These are phyloP conservation scores for Dusona sp. DNA, from an alignment of 2,888 invertebrate species.

Conservation along the genomic window DNA sequence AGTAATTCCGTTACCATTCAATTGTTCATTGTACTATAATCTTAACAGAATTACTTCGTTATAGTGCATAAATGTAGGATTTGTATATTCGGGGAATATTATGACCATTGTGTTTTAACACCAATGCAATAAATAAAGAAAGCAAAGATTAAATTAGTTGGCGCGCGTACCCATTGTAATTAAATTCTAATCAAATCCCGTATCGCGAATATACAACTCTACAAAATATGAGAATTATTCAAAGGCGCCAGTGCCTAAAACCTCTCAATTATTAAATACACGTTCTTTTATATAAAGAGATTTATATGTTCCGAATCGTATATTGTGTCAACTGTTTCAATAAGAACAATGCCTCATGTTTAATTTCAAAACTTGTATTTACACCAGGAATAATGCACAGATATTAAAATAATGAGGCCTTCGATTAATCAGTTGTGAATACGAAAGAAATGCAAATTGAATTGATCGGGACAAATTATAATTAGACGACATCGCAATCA, in stretches of 20 bases:
- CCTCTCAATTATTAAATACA: not conserved
- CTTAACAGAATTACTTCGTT: not conserved
- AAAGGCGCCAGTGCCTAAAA: not conserved
- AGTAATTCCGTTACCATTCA: slow-evolving; percentile 24
- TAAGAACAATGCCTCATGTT: not conserved
- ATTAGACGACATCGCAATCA: not conserved
- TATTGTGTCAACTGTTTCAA: not conserved
- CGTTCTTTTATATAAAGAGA: not conserved
- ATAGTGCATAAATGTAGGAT: not conserved
- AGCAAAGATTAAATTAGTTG: not conserved
- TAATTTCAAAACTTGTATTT: not conserved
- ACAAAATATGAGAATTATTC: not conserved
- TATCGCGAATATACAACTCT: not conserved
- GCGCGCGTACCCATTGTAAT: not conserved
- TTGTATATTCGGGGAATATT: slow-evolving; percentile 7
- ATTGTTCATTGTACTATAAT: slow-evolving; percentile 23
- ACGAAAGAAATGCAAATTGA: not conserved
- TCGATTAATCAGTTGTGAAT: too few relatives aligned
- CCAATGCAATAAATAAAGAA: slow-evolving; percentile 1
- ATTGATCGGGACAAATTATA: not conserved
- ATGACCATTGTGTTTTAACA: not conserved
- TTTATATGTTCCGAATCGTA: too few relatives aligned
- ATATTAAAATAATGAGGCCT: too few relatives aligned
- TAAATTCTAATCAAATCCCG: not conserved
- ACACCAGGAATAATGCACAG: not conserved